Conservation (phyloP, 2,888 invertebrate genomes). For the Pristionchus exspectatus region DNA sequence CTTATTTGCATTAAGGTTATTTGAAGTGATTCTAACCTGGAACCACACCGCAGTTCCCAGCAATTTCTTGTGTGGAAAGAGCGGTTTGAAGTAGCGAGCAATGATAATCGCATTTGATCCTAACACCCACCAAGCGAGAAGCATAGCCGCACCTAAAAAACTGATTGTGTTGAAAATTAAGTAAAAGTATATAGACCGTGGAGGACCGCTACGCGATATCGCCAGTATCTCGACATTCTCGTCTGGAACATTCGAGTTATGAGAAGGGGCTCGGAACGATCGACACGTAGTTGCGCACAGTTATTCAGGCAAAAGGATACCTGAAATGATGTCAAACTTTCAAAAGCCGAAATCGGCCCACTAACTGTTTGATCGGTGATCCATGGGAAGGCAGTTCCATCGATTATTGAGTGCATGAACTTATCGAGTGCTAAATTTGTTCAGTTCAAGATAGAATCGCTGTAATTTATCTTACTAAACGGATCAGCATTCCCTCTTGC, state of each 20-base stretch:
- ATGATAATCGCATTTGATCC: conserved; percentile 68
- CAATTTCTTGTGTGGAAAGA: conserved; percentile 66
- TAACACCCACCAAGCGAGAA: conserved; percentile 71
- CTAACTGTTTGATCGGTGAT: conserved; percentile 63
- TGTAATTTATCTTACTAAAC: conserved; percentile 61
- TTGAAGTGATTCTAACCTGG: conserved; percentile 56
- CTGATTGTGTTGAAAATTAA: background rate
- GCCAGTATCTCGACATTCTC: conserved; percentile 63
- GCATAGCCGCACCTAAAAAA: conserved; percentile 62
- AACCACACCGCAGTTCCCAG: conserved; percentile 71
- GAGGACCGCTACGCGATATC: conserved; percentile 68
- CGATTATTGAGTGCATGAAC: conserved; percentile 68
- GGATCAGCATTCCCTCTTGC: conserved; percentile 67
- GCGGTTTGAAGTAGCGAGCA: conserved; percentile 70
- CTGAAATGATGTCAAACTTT: background rate
- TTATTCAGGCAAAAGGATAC: conserved; percentile 63
- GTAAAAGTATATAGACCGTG: conserved; percentile 61
- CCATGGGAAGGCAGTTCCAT: conserved; percentile 68
- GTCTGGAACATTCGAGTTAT: conserved; percentile 63
- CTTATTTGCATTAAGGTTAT: background rate
- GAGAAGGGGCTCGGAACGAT: conserved; percentile 55
- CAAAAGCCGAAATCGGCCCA: background rate
- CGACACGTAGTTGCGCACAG: conserved; percentile 56
- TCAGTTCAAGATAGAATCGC: too few species aligned
- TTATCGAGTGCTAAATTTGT: conserved; percentile 71